A percentile compares a stretch with the other conserved stretches of the same genome.
phyloP scores from a whole-genome alignment of 2,888 invertebrate species.

The Aromia moschata region DNA sequence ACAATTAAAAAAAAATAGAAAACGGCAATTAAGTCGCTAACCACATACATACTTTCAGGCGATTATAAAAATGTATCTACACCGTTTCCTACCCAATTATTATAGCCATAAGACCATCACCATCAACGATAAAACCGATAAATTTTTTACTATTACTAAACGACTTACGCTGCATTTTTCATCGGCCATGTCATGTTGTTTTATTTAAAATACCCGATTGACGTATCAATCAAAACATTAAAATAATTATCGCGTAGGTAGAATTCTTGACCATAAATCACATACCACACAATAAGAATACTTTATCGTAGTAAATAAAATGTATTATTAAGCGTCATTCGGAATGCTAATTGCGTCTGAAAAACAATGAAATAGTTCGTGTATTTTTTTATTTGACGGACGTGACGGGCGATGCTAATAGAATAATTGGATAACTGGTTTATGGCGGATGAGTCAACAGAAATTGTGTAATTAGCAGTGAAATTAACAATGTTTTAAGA shows the following conservation, averaged over 20 bases:
- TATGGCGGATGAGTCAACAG: slow-evolving; percentile 7
- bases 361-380: slow-evolving; percentile 17
- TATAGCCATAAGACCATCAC: too few relatives aligned
- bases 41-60: too few relatives aligned
- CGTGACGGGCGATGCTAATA: slow-evolving; percentile 5
- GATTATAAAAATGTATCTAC: too few relatives aligned
- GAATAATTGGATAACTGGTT: slow-evolving; percentile 2
- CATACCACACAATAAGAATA: slow-evolving; percentile 27
- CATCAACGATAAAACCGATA: slow-evolving; percentile 5
- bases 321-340: slow-evolving; percentile 17
- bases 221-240: slow-evolving; percentile 26
- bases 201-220: slow-evolving; percentile 18
- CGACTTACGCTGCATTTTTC: slow-evolving; percentile 19
- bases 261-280: slow-evolving; percentile 23
- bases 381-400: slow-evolving; percentile 9
- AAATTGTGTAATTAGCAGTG: neutral
- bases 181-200: slow-evolving; percentile 15
- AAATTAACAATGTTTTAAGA: neutral
- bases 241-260: slow-evolving; percentile 24
- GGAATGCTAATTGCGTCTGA: slow-evolving; percentile 22
- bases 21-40: too few relatives aligned
- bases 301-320: slow-evolving; percentile 21
- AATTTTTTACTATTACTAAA: slow-evolving; percentile 12
- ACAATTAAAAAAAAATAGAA: too few relatives aligned
- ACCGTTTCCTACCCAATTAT: too few relatives aligned